Conservation (phyloP, 2,797 vertebrate genomes). For the Darevskia nairensis region DNA sequence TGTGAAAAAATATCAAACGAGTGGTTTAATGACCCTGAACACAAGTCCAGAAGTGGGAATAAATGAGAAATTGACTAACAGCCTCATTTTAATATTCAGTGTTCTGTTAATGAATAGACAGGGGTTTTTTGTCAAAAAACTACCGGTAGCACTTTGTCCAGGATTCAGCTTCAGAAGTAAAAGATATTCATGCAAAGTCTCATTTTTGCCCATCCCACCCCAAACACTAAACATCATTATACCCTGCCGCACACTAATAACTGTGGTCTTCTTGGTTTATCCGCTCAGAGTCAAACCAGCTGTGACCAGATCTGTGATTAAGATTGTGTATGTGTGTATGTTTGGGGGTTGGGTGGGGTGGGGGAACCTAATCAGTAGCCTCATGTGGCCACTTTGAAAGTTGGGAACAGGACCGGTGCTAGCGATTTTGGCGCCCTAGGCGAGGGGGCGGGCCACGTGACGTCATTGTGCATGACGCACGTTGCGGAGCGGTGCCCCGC, state of each 20-base stretch:
- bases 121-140: not conserved
- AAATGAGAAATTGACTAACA: not conserved
- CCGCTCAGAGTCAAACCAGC: not conserved
- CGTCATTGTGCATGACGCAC: no score
- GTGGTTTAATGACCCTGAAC: conserved; percentile 51
- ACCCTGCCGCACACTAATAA: not conserved
- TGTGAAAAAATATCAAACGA: conserved; percentile 45
- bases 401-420: no score
- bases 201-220: not conserved
- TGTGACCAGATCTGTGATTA: not conserved
- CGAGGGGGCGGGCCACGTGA: no score
- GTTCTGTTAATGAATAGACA: not conserved
- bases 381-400: not conserved
- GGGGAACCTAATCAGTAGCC: not conserved
- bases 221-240: not conserved
- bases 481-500: no score
- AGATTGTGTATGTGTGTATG: not conserved
- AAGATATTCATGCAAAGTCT: not conserved
- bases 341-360: not conserved
- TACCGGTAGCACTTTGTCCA: not conserved
- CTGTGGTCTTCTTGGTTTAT: not conserved
- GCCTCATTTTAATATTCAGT: not conserved
- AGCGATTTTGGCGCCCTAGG: no score
- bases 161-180: not conserved
- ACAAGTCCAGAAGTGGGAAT: not conserved